Percentiles rank a stretch among this genome's conserved stretches.
These are phyloP conservation scores for Conus betulinus DNA, from an alignment of 1,140 invertebrate genomes.

Conservation along the genomic window DNA sequence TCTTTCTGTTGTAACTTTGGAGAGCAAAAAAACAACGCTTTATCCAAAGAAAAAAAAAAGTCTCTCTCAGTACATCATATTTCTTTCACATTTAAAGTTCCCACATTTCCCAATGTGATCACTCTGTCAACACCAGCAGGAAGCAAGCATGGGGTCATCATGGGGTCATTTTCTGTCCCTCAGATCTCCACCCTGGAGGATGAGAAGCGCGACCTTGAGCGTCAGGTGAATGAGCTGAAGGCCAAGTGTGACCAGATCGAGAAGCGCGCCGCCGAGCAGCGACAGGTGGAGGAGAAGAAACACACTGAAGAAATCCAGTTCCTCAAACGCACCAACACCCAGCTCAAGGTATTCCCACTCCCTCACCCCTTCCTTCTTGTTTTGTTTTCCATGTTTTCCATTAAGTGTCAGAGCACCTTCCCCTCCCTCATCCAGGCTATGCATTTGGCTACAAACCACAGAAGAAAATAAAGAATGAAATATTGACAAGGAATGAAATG, in stretches of 20 bases:
- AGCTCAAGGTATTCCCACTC: constrained; percentile 85
- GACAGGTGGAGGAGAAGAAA: constrained; percentile 91
- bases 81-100: background rate
- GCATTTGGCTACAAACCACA: too few species aligned
- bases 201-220: constrained; percentile 85
- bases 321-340: constrained; percentile 94
- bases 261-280: constrained; percentile 87
- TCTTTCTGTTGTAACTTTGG: too few species aligned
- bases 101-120: background rate
- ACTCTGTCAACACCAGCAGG: background rate
- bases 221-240: constrained; percentile 87
- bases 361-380: too few species aligned
- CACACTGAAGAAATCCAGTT: constrained; percentile 93
- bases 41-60: too few species aligned
- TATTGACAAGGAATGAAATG: too few species aligned
- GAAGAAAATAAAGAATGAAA: too few species aligned
- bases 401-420: too few species aligned
- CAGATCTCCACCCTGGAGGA: constrained; percentile 80
- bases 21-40: too few species aligned
- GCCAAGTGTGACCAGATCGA: constrained; percentile 90
- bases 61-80: too few species aligned
- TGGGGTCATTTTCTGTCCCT: constrained; percentile 12
- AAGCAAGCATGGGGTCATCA: background rate
- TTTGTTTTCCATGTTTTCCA: background rate
- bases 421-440: too few species aligned